Base-by-base conservation (phyloP, 2,888 invertebrate genomes). In the Chymomyza fuscimana region DNA sequence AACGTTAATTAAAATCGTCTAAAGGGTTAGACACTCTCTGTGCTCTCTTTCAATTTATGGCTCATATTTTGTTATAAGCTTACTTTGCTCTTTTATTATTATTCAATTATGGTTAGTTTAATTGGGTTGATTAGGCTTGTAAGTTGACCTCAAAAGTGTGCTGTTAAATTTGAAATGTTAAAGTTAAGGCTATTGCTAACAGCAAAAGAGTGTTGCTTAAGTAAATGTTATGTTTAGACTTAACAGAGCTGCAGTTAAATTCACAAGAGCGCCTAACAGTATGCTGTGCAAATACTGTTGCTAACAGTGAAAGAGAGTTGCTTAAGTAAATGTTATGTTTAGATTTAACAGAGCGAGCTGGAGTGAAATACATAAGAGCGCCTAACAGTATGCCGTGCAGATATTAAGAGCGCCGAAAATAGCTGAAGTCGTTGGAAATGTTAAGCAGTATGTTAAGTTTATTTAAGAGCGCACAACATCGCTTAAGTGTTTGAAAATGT, bases 281-380 rank as follows among this genome's bases (percentile, higher is more conserved):
- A 7, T 32, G 29, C 22, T 32, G 12, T 22, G 19, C 22, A 25
- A 25, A 58, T 6, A 19, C 12, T 10, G 40, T 46, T 46, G 40
- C 2, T 70, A 50, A 68, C 76, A 76, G 69, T 0, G 1, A 1
- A 73, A 73, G 73, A 63, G 58, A 67, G 5, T 10, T 4, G 19
- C 7, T 4, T 0, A 25, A 25, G 59, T 12, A 25, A 5, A 58
- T 58, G 12, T 5, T 7, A 32, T 7, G 32, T 32, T 32, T 1
- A 19, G 12, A 6, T 7, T 25, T n/a, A 25, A 58, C 22, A 29
- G 25, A 3, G 25, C 4, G 56, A 2, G n/a, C 16, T 16, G 1
- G 10, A 3, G 0, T 58, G 12, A 29, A 58, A 6, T 58, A 10
- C 5, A 0, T 32, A 32, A 59, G 36, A 15, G n/a, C 36, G n/a